A percentile compares a stretch with the other conserved stretches of the same genome.
Conservation (phyloP, 1,140 invertebrate genomes). For the Octopus bimaculoides region DNA sequence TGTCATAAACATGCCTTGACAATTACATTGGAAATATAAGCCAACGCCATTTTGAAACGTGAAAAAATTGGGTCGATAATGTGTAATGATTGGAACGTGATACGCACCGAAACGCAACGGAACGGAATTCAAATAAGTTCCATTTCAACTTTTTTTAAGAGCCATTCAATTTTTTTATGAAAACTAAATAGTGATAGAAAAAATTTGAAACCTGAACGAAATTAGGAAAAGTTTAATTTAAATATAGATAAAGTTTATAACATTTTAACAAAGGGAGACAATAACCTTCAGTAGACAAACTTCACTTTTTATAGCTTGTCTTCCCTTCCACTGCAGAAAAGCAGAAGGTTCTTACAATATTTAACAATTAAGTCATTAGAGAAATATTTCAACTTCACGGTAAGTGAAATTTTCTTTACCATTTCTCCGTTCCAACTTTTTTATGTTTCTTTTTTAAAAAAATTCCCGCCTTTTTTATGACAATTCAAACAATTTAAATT, state of each 20-base stretch:
- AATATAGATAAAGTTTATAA: neutral
- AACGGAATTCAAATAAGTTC: neutral
- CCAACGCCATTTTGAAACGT: neutral
- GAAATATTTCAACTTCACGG: neutral
- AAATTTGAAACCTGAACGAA: neutral
- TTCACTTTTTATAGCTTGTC: slow-evolving; percentile 8
- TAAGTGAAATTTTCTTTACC: neutral
- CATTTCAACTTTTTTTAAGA: neutral
- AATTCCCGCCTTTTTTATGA: too few species aligned
- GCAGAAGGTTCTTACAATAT: neutral
- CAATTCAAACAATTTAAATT: too few species aligned
- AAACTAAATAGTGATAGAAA: neutral
- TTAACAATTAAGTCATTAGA: slow-evolving; percentile 8
- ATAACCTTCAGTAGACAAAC: neutral
- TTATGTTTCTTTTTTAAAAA: neutral
- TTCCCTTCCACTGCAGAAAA: neutral
- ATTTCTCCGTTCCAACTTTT: neutral
- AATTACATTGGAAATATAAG: too few species aligned
- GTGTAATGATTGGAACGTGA: neutral
- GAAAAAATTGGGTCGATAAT: slow-evolving; percentile 6
- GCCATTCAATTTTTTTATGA: neutral
- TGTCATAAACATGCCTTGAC: too few species aligned
- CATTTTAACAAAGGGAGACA: neutral
- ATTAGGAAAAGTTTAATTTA: neutral
- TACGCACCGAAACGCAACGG: neutral